Conservation (phyloP, 2,888 invertebrate genomes). For the Sarcophaga subvicina region DNA sequence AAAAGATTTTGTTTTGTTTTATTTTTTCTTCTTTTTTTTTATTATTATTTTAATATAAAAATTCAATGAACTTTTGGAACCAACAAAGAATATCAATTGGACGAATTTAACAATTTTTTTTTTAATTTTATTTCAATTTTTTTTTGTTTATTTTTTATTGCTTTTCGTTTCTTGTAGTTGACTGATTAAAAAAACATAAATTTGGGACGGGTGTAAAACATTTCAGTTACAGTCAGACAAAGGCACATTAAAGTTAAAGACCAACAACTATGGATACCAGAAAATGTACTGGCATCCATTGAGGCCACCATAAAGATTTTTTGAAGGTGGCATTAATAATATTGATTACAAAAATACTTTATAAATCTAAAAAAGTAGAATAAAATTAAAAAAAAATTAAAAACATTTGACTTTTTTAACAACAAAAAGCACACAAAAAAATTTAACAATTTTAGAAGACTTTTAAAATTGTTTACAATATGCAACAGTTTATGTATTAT, state of each 20-base stretch:
- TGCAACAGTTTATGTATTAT: constrained; percentile 25
- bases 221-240: background rate
- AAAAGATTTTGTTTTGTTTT: constrained; percentile 32
- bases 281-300: constrained; percentile 39
- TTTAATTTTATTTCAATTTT: background rate
- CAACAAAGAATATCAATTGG: constrained; percentile 63
- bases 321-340: background rate
- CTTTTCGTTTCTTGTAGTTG: constrained; percentile 5
- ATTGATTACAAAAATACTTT: background rate
- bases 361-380: background rate
- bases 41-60: constrained; percentile 17
- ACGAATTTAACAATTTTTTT: background rate
- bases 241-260: background rate
- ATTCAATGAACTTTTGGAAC: constrained; percentile 58
- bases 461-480: constrained; percentile 49
- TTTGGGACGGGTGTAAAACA: constrained; percentile 29
- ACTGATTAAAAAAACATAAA: constrained; percentile 37
- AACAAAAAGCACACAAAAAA: background rate
- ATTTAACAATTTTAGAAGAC: constrained; percentile 44
- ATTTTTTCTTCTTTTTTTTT: background rate
- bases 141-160: constrained; percentile 6
- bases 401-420: background rate
- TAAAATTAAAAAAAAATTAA: background rate
- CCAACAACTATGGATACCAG: constrained; percentile 37
- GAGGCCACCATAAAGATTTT: constrained; percentile 18